Base-by-base conservation (phyloP, 2,797 vertebrate species). In the Percopsis omiscomaycus region DNA sequence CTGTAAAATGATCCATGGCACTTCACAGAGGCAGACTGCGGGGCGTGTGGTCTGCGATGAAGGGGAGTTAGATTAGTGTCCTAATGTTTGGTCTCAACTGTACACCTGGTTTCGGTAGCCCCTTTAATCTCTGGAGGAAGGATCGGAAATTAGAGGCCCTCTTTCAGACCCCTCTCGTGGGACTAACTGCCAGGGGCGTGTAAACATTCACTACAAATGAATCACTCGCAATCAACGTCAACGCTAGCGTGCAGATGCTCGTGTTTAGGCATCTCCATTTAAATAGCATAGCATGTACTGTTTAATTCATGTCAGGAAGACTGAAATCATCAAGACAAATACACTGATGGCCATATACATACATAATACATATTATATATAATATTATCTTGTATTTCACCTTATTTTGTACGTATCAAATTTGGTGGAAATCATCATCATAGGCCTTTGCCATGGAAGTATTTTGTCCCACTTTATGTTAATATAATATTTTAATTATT, bases 81-180 rank as follows among this genome's bases (percentile, higher is more conserved):
- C 52, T 79, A 69, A 79, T 76, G 73, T 74, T 59, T 63, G 79
- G 74, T 75, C 70, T 86, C 61, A 73, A 63, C 62, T 59, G 70
- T 83, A 87, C 91, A 93, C 90, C 91, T 93, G 91, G 90, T 87
- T 62, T 70, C 44, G 0, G 12, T 59, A 9, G 54, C 56, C 76
- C 80, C 92, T 93, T 79, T 93, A 87, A 93, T 92, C 88, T 89
- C 74, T 28, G 49, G 64, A 87, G 83, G 84, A 89, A 89, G 82
- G 70, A 75, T 49, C 53, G 61, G 37, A 88, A 91, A 92, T 92
- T 89, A 92, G 77, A 92, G 87, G 76, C 74, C 44, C 67, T 61
- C 29, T 10, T 42, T 15, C 49, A 52, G 73, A 75, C 86, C 82
- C 74, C 60, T 81, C 73, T 79, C 55, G 37, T 59, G 47, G 58